Conservation (phyloP, 2,797 vertebrate genomes). For the Melopsittacus undulatus region DNA sequence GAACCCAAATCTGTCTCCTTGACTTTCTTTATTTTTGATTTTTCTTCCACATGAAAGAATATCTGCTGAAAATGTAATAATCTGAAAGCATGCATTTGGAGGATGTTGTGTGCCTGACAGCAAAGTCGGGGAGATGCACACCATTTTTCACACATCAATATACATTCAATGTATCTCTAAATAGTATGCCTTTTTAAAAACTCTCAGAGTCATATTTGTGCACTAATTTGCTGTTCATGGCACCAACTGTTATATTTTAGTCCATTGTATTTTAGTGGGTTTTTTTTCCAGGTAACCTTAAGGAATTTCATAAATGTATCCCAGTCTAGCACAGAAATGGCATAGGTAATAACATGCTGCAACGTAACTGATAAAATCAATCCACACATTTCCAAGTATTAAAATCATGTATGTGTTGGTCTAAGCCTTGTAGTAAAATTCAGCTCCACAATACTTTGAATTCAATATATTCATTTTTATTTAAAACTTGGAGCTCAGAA, state of each 20-base stretch:
- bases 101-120: neutral
- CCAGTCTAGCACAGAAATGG: neutral
- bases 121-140: neutral
- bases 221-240: neutral
- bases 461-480: neutral
- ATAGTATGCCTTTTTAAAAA: neutral
- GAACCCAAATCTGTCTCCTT: conserved; percentile 18
- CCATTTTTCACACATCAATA: neutral
- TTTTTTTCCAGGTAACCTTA: neutral
- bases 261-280: neutral
- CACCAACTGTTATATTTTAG: neutral
- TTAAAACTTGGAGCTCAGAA: conserved; percentile 19
- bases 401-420: neutral
- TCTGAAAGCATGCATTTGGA: neutral
- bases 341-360: neutral
- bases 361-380: conserved; percentile 14
- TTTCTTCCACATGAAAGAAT: neutral
- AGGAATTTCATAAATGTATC: neutral
- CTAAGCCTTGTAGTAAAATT: conserved; percentile 43
- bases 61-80: neutral
- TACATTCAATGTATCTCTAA: neutral
- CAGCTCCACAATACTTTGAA: neutral
- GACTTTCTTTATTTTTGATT: neutral
- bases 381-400: neutral
- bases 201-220: neutral